Evolutionary conservation across 2,888 invertebrate species (phyloP).

Genomic region (Acleris sparsana): DNA sequence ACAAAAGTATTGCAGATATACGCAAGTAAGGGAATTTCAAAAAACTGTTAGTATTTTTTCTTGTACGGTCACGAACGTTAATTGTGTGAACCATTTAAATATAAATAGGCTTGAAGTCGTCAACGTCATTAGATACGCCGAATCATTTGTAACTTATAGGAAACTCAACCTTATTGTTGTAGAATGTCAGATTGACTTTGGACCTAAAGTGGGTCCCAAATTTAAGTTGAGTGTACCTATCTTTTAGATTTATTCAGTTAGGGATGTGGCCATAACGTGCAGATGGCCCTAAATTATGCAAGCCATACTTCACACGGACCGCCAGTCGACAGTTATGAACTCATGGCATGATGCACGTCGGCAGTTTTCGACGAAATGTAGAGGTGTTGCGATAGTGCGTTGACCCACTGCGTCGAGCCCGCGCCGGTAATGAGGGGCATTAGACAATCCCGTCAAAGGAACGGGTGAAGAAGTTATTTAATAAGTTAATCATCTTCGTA

Average conservation of each 20-base stretch:
- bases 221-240: not conserved
- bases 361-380: conserved; percentile 26
- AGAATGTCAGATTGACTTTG: no score
- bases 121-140: no score
- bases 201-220: no score
- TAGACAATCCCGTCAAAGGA: conserved; percentile 31
- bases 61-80: no score
- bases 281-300: conserved; percentile 21
- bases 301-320: conserved; percentile 23
- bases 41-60: not conserved
- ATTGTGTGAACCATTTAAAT: no score
- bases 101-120: no score
- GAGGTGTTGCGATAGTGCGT: conserved; percentile 26
- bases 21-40: no score
- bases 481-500: not conserved
- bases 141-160: no score
- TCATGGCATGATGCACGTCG: conserved; percentile 13
- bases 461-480: conserved; percentile 21
- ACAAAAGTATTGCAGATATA: no score
- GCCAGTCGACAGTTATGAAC: conserved; percentile 2
- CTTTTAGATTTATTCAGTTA: not conserved
- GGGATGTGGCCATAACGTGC: conserved; percentile 5
- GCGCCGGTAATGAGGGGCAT: conserved; percentile 32
- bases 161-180: no score
- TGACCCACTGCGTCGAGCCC: conserved; percentile 32